Base-by-base conservation (phyloP, 2,113 vertebrate species). In the Pitta sordida region DNA sequence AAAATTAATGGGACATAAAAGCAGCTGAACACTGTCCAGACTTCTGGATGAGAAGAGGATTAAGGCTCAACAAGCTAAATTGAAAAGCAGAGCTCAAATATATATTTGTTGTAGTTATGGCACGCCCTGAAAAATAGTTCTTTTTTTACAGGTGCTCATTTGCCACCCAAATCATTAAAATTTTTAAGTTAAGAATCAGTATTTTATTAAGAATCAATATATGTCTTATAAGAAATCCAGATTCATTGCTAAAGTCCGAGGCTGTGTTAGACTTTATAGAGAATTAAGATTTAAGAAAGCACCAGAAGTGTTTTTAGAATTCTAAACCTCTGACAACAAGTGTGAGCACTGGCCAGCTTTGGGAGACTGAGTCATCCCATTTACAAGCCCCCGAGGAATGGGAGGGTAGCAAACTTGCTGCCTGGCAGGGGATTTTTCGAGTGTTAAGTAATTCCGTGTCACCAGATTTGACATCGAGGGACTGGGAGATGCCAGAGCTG, bases 391-490 rank as follows among this genome's bases (percentile, higher is more conserved):
- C 97, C 2, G 14, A 95, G 96, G 98, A 84, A 94, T 96, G 96
- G 95, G 94, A 97, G 95, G 97, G 97, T 97, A 96, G 89, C 88
- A 95, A 91, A 78, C 93, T 39, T 74, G 82, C 92, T 97, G 93
- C 95, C 84, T 93, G 94, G 94, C 94, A 73, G 96, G 88, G 96
- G 96, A 98, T 97, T 97, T 96, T 96, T 97, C 80, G 92, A 97
- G 97, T 37, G 92, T 97, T 98, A 97, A 98, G 97, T 98, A 97
- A 98, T 96, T 96, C 95, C 91, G 89, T 97, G 97, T 98, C 97
- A 98, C 96, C 70, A 29, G 46, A 91, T 97, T 97, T 97, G 96
- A 96, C 93, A 88, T 89, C 92, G 49, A 88, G 94, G 92, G 91
- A 71, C 71, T 59, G 83, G 80, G 85, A 93, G 85, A 94, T 90